Base-by-base conservation (phyloP, 1,140 invertebrate species). In the Ceratina calcarata region DNA sequence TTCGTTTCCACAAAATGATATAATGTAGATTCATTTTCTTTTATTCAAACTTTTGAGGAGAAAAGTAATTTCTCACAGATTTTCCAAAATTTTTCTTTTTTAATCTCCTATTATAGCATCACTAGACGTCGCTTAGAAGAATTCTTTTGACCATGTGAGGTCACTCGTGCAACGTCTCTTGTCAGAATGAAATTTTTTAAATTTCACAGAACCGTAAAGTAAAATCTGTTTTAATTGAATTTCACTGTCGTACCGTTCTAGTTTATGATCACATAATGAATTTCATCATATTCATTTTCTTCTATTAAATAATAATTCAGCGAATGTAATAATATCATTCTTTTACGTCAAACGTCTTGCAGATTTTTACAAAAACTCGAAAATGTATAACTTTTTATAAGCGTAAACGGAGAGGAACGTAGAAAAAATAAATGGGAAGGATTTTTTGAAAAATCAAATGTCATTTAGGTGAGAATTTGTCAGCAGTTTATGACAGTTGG, bases 401-500 rank as follows among this genome's bases (percentile, higher is more conserved):
- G 32, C 37, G 18, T 10, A 13, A 18, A 77, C 22, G 24, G 27
- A 61, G 58, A 58, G 74, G 3, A 20, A 60, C 37, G 37, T 45
- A 45, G 27, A 10, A 45, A 70, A 70, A 70, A 69, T 62, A 51
- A 22, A 69, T 27, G 24, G 37, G 55, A 13, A 60, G 51, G 37
- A 37, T 69, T 77, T 69, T 62, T 27, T 70, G 66, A 70, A 77
- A 77, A 32, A 69, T 77, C 75, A 77, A 70, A 77, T 62, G 75
- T 77, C 74, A 67, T 76, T 76, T 77, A 70, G 20, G 67, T 20
- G 75, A 61, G 22, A 13, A 45, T 22, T 24, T 66, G 66, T 70
- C 75, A 77, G 57, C 75, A 53, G 75, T 77, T 51, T 58, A 77
- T 77, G 66, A 77, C 75, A 77, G 75, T 69, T 62, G 37, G 66